Evolutionary conservation across 2,113 vertebrate genomes (phyloP), one percentile per base, ranked within the genome.

Genomic region (Oreochromis aureus): DNA sequence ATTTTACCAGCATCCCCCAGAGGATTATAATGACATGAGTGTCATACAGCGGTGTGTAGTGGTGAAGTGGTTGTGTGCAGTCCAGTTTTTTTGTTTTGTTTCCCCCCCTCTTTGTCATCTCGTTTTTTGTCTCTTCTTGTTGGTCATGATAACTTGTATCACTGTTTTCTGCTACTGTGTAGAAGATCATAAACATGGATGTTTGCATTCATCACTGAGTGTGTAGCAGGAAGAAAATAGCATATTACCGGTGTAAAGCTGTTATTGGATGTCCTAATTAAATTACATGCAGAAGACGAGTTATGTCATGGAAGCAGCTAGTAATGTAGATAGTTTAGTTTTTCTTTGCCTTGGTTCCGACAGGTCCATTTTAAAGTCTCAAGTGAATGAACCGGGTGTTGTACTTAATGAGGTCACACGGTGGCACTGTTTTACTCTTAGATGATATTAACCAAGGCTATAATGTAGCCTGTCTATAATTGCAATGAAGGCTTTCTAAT

Each of bases 371-470:
- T 61, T 58, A 7, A 76, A 19, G 56, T 88, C 58, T 44, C 15
- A 58, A 46, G 46, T 89, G 22, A 78, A 82, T 82, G 46, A 89
- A 87, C 39, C 16, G 46, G 59, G 44, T 88, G 90, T 89, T 83
- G 55, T 89, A 78, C 58, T 76, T 73, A 39, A 58, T 66, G 2
- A 6, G 24, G 56, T 93, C 95, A 94, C 82, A 76, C 88, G 93
- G 86, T 90, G 96, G 91, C 94, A 89, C 91, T 92, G 80, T 93
- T 92, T 90, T 82, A 81, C 84, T 87, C 83, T 84, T 90, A 85
- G n/a, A 86, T 55, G 15, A 53, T 78, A 34, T 78, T 82, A 71
- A 82, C 55, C 56, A 36, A 56, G 87, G 81, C 55, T 82, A 66
- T 83, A 82, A 51, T 89, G 3, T 87, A 87, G 81, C 84, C 90